Conservation (phyloP, 1,140 invertebrate species). For the Calosoma granatense region DNA sequence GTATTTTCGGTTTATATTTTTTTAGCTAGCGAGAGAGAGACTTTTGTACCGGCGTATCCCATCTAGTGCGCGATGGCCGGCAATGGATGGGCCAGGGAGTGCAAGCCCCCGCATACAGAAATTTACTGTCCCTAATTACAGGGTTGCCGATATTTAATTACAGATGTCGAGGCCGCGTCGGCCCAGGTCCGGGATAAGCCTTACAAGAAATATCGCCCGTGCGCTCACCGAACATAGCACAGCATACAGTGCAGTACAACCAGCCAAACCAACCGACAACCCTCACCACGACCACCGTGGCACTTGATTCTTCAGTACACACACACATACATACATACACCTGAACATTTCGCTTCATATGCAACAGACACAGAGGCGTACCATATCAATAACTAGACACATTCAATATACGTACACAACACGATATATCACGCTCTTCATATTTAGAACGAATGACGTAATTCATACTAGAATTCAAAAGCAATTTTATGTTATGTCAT, state of each 20-base stretch:
- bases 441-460: no score
- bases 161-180: conserved; percentile 30
- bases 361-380: neutral
- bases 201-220: conserved; percentile 4
- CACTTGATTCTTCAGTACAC: no score
- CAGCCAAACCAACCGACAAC: neutral
- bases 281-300: no score
- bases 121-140: conserved; percentile 39
- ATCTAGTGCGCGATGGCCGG: no score
- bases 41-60: no score
- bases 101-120: conserved; percentile 34
- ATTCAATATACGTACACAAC: no score
- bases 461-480: no score
- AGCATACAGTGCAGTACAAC: neutral
- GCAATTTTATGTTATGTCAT: no score
- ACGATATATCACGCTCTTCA: no score
- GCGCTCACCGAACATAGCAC: no score
- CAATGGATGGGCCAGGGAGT: conserved; percentile 1
- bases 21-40: neutral
- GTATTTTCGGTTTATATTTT: neutral
- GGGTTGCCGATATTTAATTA: conserved; percentile 39
- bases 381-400: neutral
- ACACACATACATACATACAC: neutral
- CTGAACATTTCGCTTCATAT: no score
- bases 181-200: conserved; percentile 6